Evolutionary conservation across 2,888 invertebrate genomes (phyloP).

Genomic region (Philopedon plagiatum): DNA sequence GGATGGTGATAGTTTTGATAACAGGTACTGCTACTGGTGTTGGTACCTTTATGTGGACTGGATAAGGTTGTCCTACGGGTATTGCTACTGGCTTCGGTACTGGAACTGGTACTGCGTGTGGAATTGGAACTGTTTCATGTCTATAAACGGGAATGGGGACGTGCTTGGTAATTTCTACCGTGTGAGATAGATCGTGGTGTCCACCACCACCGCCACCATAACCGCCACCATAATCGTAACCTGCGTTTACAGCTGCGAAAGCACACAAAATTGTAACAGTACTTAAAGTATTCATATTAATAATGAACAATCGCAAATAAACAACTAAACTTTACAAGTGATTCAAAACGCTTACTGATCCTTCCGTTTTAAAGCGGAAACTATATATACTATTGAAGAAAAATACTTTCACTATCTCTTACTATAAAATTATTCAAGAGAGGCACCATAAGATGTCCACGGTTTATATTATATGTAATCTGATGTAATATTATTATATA

Average conservation of each 20-base stretch:
- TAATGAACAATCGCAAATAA: too few species aligned
- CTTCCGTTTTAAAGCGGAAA: conserved; percentile 50
- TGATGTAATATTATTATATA: background rate
- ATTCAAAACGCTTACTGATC: conserved; percentile 55
- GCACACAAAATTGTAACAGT: conserved; percentile 62
- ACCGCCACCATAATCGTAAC: conserved; percentile 55
- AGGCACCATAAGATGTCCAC: conserved; percentile 11
- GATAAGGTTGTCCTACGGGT: conserved; percentile 79
- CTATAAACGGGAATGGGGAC: conserved; percentile 72
- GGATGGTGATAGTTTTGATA: conserved; percentile 78
- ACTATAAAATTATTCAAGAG: conserved; percentile 10
- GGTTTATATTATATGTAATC: conserved; percentile 3
- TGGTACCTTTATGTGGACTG: conserved; percentile 78
- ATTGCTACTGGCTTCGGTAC: conserved; percentile 79
- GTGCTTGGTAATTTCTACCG: conserved; percentile 79
- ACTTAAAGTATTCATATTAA: conserved; percentile 36
- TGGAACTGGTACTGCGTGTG: conserved; percentile 73
- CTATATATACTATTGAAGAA: conserved; percentile 41
- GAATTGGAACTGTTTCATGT: conserved; percentile 69
- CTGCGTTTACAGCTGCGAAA: conserved; percentile 63
- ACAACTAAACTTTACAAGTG: background rate
- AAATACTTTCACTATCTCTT: conserved; percentile 48
- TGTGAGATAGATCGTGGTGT: conserved; percentile 70
- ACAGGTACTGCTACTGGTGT: conserved; percentile 80
- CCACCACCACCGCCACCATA: conserved; percentile 58